Percentiles rank a stretch among this genome's conserved stretches.
Conservation (phyloP, 2,888 invertebrate genomes). For the Lochmaea capreae region DNA sequence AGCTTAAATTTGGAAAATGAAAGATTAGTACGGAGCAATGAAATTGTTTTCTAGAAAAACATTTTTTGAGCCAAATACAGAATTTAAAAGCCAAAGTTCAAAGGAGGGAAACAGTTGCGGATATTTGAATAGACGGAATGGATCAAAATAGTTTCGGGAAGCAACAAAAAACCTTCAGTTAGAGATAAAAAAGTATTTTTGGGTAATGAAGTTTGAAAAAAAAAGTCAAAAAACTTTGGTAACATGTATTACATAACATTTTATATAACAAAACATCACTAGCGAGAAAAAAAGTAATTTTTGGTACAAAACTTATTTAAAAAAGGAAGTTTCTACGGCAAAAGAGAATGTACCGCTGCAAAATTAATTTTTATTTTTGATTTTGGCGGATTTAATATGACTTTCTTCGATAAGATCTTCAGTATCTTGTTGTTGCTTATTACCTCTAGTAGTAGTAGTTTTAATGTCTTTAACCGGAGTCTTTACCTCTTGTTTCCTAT, state of each 20-base stretch:
- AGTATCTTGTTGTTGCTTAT: constrained; percentile 26
- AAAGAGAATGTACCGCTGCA: background rate
- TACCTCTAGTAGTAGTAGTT: constrained; percentile 14
- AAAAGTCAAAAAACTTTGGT: constrained; percentile 16
- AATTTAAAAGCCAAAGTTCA: no score
- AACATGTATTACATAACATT: constrained; percentile 29
- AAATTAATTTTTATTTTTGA: constrained; percentile 60
- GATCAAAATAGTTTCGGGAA: no score
- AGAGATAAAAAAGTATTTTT: background rate
- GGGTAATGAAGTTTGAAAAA: background rate
- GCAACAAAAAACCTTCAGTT: background rate
- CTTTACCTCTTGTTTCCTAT: constrained; percentile 45
- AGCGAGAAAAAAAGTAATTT: background rate
- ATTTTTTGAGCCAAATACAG: no score
- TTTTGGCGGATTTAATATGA: constrained; percentile 56
- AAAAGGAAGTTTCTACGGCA: background rate
- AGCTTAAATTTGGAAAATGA: no score
- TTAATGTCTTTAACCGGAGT: constrained; percentile 30
- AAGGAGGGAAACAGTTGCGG: no score
- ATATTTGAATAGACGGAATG: no score
- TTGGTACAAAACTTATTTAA: constrained; percentile 7
- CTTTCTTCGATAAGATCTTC: constrained; percentile 48
- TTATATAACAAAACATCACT: constrained; percentile 24
- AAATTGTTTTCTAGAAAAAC: no score
- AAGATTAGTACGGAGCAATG: no score